These are phyloP conservation scores for Coenonympha arcania DNA, from an alignment of 2,888 invertebrate species.

Conservation along the genomic window DNA sequence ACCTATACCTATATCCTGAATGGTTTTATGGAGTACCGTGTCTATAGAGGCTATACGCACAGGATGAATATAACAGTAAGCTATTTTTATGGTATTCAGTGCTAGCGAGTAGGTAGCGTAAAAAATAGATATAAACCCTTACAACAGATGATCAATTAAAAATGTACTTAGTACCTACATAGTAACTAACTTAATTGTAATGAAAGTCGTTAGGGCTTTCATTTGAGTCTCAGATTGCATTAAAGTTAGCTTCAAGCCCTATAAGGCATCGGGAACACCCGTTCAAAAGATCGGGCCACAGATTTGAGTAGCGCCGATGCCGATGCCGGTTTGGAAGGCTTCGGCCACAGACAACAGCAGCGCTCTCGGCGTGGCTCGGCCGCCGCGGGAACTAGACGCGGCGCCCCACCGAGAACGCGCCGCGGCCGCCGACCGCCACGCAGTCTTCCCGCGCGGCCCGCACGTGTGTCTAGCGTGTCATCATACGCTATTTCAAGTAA, in stretches of 20 bases:
- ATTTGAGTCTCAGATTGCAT: not conserved
- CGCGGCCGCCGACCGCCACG: constrained; percentile 66
- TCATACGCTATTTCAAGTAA: constrained; percentile 43
- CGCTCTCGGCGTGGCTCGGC: constrained; percentile 49
- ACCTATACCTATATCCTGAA: no score
- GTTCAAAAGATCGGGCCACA: constrained; percentile 20
- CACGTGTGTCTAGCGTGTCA: constrained; percentile 67
- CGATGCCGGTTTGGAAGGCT: constrained; percentile 25
- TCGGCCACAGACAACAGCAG: constrained; percentile 34
- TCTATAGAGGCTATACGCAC: no score
- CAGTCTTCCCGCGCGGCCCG: constrained; percentile 73
- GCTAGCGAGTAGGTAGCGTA: no score
- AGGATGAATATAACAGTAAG: no score
- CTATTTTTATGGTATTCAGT: no score
- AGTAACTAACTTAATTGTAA: no score
- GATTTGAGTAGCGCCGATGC: constrained; percentile 21
- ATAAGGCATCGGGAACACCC: constrained; percentile 13
- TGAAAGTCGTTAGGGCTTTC: not conserved
- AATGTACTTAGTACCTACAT: no score
- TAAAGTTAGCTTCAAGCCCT: not conserved
- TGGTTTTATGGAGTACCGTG: no score
- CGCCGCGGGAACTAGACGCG: constrained; percentile 37
- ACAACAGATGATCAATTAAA: no score
- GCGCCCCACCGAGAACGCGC: constrained; percentile 54
- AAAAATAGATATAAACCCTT: no score